Evolutionary conservation across 2,797 vertebrate species (phyloP), one percentile per base, ranked within the genome.

Genomic region (Loriculus beryllinus): DNA sequence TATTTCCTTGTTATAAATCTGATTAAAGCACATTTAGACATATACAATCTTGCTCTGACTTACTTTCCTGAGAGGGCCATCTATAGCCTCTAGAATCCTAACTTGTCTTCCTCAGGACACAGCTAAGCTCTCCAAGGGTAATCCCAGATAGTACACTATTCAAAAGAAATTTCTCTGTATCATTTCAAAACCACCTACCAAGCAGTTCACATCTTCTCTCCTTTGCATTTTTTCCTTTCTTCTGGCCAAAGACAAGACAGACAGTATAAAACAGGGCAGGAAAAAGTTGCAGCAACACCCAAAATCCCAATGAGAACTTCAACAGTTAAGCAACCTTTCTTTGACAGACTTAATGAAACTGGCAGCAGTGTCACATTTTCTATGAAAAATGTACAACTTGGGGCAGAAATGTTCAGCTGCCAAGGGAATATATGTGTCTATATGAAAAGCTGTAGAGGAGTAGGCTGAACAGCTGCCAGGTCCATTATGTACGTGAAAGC

Each of bases 61-160:
- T 35, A 15, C 28, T 42, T 72, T 54, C 45, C 51, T 43, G 51
- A 65, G 22, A 37, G 39, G 31, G 31, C 5, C 39, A 37, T 29
- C 35, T 62, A 6, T 10, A 52, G 42, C 16, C 43, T 22, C 57
- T 60, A 57, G 17, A 47, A 43, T 68, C 63, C 49, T 60, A 29
- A 20, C 28, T 56, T 33, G 22, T 33, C 28, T 56, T 54, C 39
- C 51, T 77, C 0, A 0, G 31, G 19, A 60, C 14, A 9, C 51
- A 88, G 35, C 21, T 20, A 28, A 43, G 6, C 9, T 47, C 57
- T 81, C 40, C 40, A 63, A 65, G 62, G 57, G 25, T 33, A 71
- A 51, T 15, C 54, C 3, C 1, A 2, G 28, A 35, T 2, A 56
- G 31, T 1, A 11, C 14, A 7, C 22, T 23, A 12, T 19, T 72